Evolutionary conservation across 2,888 invertebrate genomes (phyloP), one percentile per base, ranked within the genome.

Genomic region (Hydropsyche betteni): DNA sequence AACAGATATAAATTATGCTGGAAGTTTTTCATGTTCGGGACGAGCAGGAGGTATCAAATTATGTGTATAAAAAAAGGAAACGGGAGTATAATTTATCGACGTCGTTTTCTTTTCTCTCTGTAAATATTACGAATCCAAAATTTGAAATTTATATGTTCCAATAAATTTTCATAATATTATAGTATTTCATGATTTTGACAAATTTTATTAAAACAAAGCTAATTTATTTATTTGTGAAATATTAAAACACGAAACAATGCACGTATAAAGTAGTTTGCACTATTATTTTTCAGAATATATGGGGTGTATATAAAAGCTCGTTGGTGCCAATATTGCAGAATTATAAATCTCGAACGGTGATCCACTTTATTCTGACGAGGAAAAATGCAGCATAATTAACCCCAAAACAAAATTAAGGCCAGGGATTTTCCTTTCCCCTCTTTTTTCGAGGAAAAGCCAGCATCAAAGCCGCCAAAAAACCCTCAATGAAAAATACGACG

Each of bases 361-460:
- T 55, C 55, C 14, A 55, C 16, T 55, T 55, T 55, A n/a, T 55
- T 16, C 55, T n/a, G 55, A 55, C 55, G 3, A 55, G 14, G 50
- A 69, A 69, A 69, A 44, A 14, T 44, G 69, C 36, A 69, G 69
- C 16, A 69, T 38, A 44, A 69, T 69, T 69, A 69, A 69, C 69
- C 69, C 69, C 38, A n/a, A 33, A 69, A 36, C 33, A 44, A 69
- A 69, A 69, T 69, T 69, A 69, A 69, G 44, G 69, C 69, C 69
- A n/a, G n/a, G 34, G 55, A 33, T 64, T 64, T 64, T 36, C 33
- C 6, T 64, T 16, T 44, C 1, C 44, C 12, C 38, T 69, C 34
- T 38, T 10, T 69, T 69, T 55, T 55, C 44, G 55, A n/a, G 16
- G 55, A 55, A 55, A 55, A 55, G n/a, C 6, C 16, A 0, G 55